A percentile compares a stretch with the other conserved stretches of the same genome.
Evolutionary conservation across 1,140 invertebrate species (phyloP).

Genomic region (Aethina tumida): DNA sequence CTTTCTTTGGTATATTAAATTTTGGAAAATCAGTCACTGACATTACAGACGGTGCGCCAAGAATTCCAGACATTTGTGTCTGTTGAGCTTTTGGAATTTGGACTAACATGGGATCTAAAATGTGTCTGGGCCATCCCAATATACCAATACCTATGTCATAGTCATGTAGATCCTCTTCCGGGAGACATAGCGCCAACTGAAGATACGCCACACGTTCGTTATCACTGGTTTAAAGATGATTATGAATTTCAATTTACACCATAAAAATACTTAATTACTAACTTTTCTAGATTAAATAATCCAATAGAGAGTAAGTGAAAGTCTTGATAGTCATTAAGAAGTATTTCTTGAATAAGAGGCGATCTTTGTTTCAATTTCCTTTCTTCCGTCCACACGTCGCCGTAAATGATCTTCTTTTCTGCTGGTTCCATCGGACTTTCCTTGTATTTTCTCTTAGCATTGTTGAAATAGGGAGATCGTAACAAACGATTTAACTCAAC

Average conservation of each 20-base stretch:
- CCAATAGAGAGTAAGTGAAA: slow-evolving; percentile 31
- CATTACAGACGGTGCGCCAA: too few relatives aligned
- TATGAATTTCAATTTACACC: too few relatives aligned
- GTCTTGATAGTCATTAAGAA: slow-evolving; percentile 29
- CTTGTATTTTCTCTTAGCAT: neutral
- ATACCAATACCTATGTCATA: slow-evolving; percentile 29
- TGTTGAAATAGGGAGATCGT: neutral
- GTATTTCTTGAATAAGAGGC: slow-evolving; percentile 27
- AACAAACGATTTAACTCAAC: slow-evolving; percentile 5
- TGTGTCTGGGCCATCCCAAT: slow-evolving; percentile 26
- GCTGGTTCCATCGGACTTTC: neutral
- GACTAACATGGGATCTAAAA: slow-evolving; percentile 26
- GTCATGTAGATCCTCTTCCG: slow-evolving; percentile 29
- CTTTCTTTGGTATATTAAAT: too few relatives aligned
- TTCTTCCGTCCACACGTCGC: slow-evolving; percentile 12
- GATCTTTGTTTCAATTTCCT: slow-evolving; percentile 30
- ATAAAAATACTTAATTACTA: slow-evolving; percentile 10
- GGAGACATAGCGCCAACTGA: slow-evolving; percentile 28
- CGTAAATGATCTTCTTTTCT: neutral
- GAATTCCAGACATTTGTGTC: too few relatives aligned
- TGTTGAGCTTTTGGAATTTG: too few relatives aligned
- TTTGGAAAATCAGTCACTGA: too few relatives aligned
- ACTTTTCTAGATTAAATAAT: slow-evolving; percentile 26
- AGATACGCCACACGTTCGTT: slow-evolving; percentile 25
- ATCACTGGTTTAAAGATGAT: slow-evolving; percentile 13